Evolutionary conservation across 2,797 vertebrate species (phyloP), one percentile per base, ranked within the genome.

Genomic region (Melanotaenia pygmaea): DNA sequence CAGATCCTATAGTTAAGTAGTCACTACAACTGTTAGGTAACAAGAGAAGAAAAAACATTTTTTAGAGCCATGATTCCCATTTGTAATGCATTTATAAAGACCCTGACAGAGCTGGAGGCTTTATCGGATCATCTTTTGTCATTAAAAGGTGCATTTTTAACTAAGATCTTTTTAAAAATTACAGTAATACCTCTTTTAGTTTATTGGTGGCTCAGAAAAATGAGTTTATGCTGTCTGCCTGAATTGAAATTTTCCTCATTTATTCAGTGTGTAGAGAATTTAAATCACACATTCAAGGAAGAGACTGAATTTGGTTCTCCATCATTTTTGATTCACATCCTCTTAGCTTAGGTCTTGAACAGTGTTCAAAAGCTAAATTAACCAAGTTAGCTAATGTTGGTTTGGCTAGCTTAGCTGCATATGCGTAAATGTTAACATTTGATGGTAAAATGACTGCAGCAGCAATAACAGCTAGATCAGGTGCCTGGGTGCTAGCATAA

Each of bases 61-160:
- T 92, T 89, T 84, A 88, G 77, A 89, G 64, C 86, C 77, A 80
- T 89, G 87, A 92, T 92, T 93, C 90, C 80, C 78, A 65, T 71
- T 66, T 86, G 89, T 88, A 91, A 93, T 93, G 89, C 83, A 74
- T 89, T 86, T 63, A 79, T 80, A 84, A 75, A 85, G 76, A 76
- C 65, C 83, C 53, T 80, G 84, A 88, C 88, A 86, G 78, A 76
- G 80, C 80, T 82, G 72, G 65, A 65, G 80, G 84, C 83, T 76
- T 65, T 76, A 74, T 80, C 81, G 51, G 69, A 70, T 77, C 83
- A 60, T 4, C 24, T 43, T 57, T 30, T 14, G 22, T 28, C 28
- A 28, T 85, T 64, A 22, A 14, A 1, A 24, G 53, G 30, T 67
- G 40, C 26, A 57, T 45, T 67, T 50, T 50, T 7, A 57, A 43